Base-by-base conservation (phyloP, 1,140 invertebrate genomes). In the Drosophila takahashii region DNA sequence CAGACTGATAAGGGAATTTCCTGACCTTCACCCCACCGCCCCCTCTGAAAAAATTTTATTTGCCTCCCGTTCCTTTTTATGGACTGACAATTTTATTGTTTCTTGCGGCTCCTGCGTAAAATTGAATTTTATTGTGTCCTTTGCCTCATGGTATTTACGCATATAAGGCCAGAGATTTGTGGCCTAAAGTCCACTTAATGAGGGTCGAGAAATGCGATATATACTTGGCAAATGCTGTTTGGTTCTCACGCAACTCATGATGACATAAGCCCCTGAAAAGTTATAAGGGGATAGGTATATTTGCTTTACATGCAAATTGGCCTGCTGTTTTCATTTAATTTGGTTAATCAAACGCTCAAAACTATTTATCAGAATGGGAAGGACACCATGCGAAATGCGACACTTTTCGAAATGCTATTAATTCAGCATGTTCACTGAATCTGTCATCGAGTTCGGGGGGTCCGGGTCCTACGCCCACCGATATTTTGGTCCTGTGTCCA, bases 341-440 rank as follows among this genome's bases (percentile, higher is more conserved):
- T 70, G 48, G 34, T 71, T 80, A 78, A 80, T 60, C 60, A 80
- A 66, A 47, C 42, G 57, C 6, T 34, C n/a, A n/a, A 36, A 60
- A 69, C 15, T 52, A 37, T 37, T 78, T 57, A 45, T 45, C 48
- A 61, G 37, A 10, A 39, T 41, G 42, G 16, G 27, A 11, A 39
- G 29, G 22, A 22, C 73, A 77, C 71, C 50, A 22, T 27, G 39
- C 65, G 81, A 61, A 78, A 86, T 79, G 37, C 66, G 75, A 87
- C 54, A 86, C 81, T 75, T 57, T 70, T 42, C 11, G 36, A 64
- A 79, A 67, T 61, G 53, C 73, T 11, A 44, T 18, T 75, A 86
- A 86, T 81, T 86, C 70, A 56, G 75, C 62, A 76, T 37, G 61
- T 84, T 76, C 72, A 76, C 53, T 79, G 50, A 84, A 67, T 66